These are phyloP conservation scores for Paraescarpia echinospica DNA, from an alignment of 1,140 invertebrate genomes.

Conservation along the genomic window DNA sequence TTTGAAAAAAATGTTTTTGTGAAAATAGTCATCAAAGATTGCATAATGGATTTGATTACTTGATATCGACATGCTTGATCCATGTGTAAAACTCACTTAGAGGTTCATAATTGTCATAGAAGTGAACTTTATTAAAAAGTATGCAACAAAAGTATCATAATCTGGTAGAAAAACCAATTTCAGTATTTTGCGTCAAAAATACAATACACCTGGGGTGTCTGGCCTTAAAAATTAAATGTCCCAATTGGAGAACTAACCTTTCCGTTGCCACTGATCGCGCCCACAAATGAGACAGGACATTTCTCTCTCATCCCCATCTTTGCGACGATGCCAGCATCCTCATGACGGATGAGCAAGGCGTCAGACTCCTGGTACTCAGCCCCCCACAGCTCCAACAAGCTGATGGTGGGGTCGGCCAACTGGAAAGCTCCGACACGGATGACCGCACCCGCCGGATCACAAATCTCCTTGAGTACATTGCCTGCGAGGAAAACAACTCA, in stretches of 20 bases:
- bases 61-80: no score
- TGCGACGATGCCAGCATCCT: constrained; percentile 67
- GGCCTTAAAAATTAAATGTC: no score
- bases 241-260: constrained; percentile 61
- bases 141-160: no score
- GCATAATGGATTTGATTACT: no score
- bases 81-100: no score
- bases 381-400: constrained; percentile 91
- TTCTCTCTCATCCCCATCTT: constrained; percentile 82
- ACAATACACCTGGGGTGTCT: no score
- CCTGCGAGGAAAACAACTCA: constrained; percentile 60
- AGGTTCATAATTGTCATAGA: no score
- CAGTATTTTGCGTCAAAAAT: no score
- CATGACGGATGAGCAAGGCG: constrained; percentile 75
- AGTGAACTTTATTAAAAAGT: no score
- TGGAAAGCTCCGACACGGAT: constrained; percentile 84
- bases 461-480: constrained; percentile 95
- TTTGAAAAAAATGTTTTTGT: no score
- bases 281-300: constrained; percentile 91
- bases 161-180: no score
- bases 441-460: constrained; percentile 88
- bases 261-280: constrained; percentile 84
- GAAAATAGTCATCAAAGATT: no score
- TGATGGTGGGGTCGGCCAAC: constrained; percentile 92
- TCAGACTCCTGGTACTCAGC: constrained; percentile 98